phyloP scores from a whole-genome alignment of 1,140 invertebrate species.

The Magallana gigas region DNA sequence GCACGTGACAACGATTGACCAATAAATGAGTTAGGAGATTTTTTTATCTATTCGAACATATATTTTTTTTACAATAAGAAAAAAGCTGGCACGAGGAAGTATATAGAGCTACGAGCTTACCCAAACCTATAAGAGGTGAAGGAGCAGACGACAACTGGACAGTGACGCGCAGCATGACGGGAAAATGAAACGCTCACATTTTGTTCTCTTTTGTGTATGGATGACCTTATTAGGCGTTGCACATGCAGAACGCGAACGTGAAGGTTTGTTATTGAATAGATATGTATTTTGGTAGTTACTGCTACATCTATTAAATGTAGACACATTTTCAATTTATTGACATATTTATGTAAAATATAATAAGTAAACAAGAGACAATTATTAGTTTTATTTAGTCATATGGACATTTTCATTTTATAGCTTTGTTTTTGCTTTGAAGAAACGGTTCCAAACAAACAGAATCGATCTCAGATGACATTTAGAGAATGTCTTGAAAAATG shows the following conservation, averaged over 20 bases:
- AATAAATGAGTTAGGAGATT: not conserved
- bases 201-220: not conserved
- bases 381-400: too few relatives aligned
- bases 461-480: not conserved
- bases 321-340: too few relatives aligned
- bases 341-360: too few relatives aligned
- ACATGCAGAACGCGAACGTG: not conserved
- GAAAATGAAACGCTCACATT: not conserved
- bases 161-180: not conserved
- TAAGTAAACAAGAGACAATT: too few relatives aligned
- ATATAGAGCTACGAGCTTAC: not conserved
- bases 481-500: slow-evolving; percentile 22
- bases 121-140: not conserved
- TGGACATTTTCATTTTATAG: too few relatives aligned
- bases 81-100: not conserved
- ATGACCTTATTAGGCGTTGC: not conserved
- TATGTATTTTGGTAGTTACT: too few relatives aligned
- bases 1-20: too few relatives aligned
- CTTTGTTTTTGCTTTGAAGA: not conserved
- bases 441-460: not conserved
- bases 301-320: too few relatives aligned
- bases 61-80: not conserved
- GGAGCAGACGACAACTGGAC: not conserved
- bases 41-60: not conserved
- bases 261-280: not conserved